A percentile compares a stretch with the other conserved stretches of the same genome.
Evolutionary conservation across 1,140 invertebrate genomes (phyloP).

Genomic region (Steinernema khuongi): DNA sequence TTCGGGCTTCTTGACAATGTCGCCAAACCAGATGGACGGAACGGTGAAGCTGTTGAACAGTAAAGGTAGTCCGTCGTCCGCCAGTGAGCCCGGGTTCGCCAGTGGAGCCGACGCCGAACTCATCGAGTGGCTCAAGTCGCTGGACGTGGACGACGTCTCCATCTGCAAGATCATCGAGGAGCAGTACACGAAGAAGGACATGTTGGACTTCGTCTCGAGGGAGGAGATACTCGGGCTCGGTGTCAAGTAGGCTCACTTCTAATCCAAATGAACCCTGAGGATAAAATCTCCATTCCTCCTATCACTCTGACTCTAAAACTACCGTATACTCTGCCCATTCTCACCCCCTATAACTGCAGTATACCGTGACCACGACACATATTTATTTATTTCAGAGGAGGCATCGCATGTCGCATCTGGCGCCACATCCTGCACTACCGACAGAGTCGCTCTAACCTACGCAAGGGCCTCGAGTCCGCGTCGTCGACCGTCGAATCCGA

Average conservation of each 20-base stretch:
- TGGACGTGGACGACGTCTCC: constrained; percentile 33
- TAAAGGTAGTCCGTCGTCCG: not conserved
- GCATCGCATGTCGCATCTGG: constrained; percentile 55
- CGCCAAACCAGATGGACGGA: constrained; percentile 11
- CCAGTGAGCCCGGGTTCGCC: not conserved
- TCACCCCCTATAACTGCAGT: not conserved
- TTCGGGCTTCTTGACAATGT: not conserved
- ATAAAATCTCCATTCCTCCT: not conserved
- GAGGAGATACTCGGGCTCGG: constrained; percentile 72
- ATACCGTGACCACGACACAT: constrained; percentile 20
- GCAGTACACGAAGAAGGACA: constrained; percentile 73
- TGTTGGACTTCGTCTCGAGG: constrained; percentile 70
- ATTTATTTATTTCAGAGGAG: constrained; percentile 48
- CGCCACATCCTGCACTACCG: constrained; percentile 49
- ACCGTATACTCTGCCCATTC: constrained; percentile 21
- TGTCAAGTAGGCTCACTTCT: constrained; percentile 66
- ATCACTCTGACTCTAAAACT: constrained; percentile 18
- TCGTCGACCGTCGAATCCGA: constrained; percentile 2
- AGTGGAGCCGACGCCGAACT: constrained; percentile 31
- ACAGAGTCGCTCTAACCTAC: constrained; percentile 17
- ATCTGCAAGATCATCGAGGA: constrained; percentile 68
- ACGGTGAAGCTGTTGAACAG: constrained; percentile 22
- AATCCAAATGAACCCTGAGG: constrained; percentile 16
- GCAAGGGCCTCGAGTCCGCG: not conserved
- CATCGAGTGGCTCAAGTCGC: constrained; percentile 26